phyloP scores from a whole-genome alignment of 2,888 invertebrate genomes.

The Ectobius pallidus region DNA sequence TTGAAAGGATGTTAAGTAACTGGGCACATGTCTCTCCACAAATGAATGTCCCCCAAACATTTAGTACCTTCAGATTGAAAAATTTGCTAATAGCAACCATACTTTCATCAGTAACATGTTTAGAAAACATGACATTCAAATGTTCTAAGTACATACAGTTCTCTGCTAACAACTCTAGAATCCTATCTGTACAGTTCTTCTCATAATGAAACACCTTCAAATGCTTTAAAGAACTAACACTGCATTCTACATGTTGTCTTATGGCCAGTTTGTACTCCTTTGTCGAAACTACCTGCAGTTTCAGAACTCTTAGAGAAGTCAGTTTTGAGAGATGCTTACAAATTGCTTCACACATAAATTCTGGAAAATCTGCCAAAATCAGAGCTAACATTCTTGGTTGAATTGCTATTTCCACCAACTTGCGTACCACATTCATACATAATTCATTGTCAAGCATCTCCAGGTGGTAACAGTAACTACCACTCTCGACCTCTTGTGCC shows the following conservation, averaged over 20 bases:
- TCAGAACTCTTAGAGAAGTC: not conserved
- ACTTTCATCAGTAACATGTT: not conserved
- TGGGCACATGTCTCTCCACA: not conserved
- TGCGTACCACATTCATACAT: not conserved
- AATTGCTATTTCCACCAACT: not conserved
- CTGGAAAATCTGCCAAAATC: not conserved
- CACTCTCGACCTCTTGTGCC: not conserved
- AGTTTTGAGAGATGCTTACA: not conserved
- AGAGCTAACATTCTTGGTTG: not conserved
- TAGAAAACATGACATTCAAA: not conserved
- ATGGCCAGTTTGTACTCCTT: not conserved
- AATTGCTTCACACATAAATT: not conserved
- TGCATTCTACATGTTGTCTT: not conserved
- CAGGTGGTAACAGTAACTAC: too few relatives aligned
- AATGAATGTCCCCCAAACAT: not conserved
- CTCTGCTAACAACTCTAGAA: not conserved
- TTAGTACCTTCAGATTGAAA: not conserved
- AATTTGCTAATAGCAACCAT: not conserved
- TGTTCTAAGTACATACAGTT: not conserved
- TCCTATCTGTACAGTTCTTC: not conserved
- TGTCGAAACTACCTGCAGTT: not conserved
- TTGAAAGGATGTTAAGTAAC: not conserved
- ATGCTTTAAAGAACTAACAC: not conserved
- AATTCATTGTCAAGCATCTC: not conserved
- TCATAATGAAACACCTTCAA: not conserved